Percentiles rank a stretch among this genome's conserved stretches.
These are phyloP conservation scores for Smittia aterrima DNA, from an alignment of 2,888 invertebrate genomes.

Conservation along the genomic window DNA sequence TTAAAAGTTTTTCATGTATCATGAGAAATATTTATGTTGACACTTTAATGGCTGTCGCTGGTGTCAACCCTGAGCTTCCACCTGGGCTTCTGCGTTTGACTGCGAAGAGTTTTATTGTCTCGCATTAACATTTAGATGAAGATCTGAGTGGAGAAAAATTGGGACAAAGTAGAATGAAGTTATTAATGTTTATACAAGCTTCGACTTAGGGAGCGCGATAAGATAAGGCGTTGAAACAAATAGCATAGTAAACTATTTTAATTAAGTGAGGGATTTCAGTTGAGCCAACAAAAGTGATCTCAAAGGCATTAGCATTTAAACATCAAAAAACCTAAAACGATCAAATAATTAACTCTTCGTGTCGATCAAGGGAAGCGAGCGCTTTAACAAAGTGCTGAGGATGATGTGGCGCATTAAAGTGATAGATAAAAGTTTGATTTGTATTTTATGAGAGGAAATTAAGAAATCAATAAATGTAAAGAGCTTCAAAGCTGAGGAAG, in stretches of 20 bases:
- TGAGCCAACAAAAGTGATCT: conserved; percentile 9
- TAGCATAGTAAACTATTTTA: conserved; percentile 28
- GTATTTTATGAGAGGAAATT: conserved; percentile 16
- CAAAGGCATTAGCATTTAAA: background rate
- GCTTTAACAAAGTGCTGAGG: background rate
- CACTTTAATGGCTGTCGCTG: conserved; percentile 16
- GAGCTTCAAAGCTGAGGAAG: background rate
- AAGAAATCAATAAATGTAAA: conserved; percentile 8
- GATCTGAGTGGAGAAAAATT: conserved; percentile 9
- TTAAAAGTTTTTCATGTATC: background rate
- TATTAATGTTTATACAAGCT: conserved; percentile 1
- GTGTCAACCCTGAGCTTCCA: conserved; percentile 4
- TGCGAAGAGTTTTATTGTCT: conserved; percentile 15
- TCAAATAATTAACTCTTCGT: conserved; percentile 13
- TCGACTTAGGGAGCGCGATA: conserved; percentile 7
- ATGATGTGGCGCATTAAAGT: conserved; percentile 10
- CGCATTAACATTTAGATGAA: conserved; percentile 18
- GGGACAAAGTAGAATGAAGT: background rate
- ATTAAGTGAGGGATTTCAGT: conserved; percentile 13
- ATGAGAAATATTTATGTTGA: conserved; percentile 19
- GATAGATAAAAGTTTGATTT: background rate
- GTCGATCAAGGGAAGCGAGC: background rate
- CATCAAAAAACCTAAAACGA: background rate
- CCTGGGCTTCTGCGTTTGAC: conserved; percentile 20
- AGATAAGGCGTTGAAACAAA: conserved; percentile 19